A percentile compares a stretch with the other conserved stretches of the same genome.
These are phyloP conservation scores for Oceanodroma tethys DNA, from an alignment of 2,113 vertebrate genomes.

Conservation along the genomic window DNA sequence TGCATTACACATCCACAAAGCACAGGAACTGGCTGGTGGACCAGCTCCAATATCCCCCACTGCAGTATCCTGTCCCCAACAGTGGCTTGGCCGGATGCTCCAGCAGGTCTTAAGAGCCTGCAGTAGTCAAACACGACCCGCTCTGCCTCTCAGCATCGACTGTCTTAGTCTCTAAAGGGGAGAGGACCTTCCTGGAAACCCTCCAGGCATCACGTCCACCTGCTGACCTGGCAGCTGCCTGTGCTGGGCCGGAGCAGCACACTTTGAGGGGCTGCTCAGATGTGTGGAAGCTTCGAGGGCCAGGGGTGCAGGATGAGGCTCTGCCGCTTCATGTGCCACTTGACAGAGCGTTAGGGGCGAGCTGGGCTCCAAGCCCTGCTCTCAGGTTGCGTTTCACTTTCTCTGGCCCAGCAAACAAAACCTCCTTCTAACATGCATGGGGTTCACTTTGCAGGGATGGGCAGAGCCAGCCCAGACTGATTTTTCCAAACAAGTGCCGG, in stretches of 20 bases:
- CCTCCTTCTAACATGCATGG: fast-evolving
- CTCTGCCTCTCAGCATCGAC: neutral
- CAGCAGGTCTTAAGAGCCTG: neutral
- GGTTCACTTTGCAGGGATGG: neutral
- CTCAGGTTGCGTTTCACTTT: neutral
- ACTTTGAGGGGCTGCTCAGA: fast-evolving
- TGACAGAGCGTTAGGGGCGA: fast-evolving
- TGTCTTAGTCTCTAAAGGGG: neutral
- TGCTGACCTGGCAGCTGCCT: fast-evolving
- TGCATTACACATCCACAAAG: neutral
- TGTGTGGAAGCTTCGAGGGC: fast-evolving
- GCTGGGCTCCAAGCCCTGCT: neutral
- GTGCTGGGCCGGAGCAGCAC: fast-evolving
- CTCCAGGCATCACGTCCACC: too few relatives aligned
- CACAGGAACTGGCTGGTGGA: neutral
- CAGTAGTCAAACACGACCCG: fast-evolving
- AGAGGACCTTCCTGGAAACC: neutral
- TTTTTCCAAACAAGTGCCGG: neutral
- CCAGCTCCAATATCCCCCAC: neutral
- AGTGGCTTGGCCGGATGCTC: neutral
- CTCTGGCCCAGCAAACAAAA: neutral
- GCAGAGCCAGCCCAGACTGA: neutral
- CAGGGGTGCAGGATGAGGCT: neutral
- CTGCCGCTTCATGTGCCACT: fast-evolving
- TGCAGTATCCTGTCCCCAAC: neutral